Evolutionary conservation across 2,797 vertebrate species (phyloP).

Genomic region (Ceryle rudis): DNA sequence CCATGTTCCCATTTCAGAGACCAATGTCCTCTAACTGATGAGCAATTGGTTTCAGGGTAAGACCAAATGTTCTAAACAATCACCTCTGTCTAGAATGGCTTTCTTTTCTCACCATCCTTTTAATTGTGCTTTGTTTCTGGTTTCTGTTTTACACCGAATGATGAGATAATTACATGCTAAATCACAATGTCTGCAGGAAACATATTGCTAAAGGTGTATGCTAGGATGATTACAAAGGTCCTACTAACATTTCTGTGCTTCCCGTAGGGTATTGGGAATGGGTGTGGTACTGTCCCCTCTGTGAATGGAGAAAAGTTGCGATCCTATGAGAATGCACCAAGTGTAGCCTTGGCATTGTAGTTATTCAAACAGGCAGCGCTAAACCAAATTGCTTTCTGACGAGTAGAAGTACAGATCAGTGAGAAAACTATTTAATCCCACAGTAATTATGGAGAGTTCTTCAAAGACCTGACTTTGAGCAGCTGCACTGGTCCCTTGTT

Average conservation of each 20-base stretch:
- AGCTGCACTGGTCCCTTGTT: background rate
- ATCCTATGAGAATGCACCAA: background rate
- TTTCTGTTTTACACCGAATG: constrained; percentile 63
- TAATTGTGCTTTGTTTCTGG: constrained; percentile 75
- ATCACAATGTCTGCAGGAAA: constrained; percentile 27
- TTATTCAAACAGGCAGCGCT: background rate
- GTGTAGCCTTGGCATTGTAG: background rate
- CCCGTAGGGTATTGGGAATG: background rate
- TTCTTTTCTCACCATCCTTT: constrained; percentile 76
- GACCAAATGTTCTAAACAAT: constrained; percentile 86
- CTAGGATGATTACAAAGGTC: constrained; percentile 21
- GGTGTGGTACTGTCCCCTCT: background rate
- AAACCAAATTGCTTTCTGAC: background rate
- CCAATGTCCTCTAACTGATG: constrained; percentile 92
- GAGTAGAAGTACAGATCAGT: background rate
- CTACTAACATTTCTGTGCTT: constrained; percentile 64
- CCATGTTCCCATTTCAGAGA: constrained; percentile 96
- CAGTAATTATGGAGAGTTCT: background rate
- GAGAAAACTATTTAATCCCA: background rate
- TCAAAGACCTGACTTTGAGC: background rate
- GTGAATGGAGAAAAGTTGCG: background rate
- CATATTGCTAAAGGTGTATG: background rate
- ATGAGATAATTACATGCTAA: constrained; percentile 60
- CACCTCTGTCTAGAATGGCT: constrained; percentile 86
- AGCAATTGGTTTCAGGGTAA: constrained; percentile 98